These are phyloP conservation scores for Syrphus vitripennis DNA, from an alignment of 2,888 invertebrate genomes.

Conservation along the genomic window DNA sequence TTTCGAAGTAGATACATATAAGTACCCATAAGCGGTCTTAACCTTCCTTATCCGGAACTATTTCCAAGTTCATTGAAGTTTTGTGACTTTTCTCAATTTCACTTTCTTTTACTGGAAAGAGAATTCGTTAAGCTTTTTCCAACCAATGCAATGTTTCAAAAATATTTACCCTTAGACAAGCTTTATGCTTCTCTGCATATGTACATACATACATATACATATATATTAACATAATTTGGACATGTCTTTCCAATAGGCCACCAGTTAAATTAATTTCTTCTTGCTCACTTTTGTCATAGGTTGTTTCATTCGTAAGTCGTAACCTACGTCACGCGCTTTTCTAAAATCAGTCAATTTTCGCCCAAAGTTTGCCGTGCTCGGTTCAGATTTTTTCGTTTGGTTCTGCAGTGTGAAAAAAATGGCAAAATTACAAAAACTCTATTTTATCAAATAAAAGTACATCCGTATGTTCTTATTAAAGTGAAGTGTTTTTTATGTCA, in stretches of 20 bases:
- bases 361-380: constrained; percentile 45
- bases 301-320: constrained; percentile 30
- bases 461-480: constrained; percentile 18
- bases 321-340: constrained; percentile 59
- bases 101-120: constrained; percentile 42
- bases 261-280: constrained; percentile 19
- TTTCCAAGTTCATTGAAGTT: constrained; percentile 68
- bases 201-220: background rate
- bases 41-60: constrained; percentile 39
- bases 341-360: constrained; percentile 50
- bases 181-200: background rate
- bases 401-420: constrained; percentile 26
- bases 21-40: background rate
- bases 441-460: constrained; percentile 26
- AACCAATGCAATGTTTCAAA: background rate
- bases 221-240: too few species aligned
- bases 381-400: constrained; percentile 24
- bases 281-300: constrained; percentile 34
- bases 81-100: constrained; percentile 58
- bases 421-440: constrained; percentile 22
- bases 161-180: constrained; percentile 24
- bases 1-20: background rate
- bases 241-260: background rate
- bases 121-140: background rate
- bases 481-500: background rate